Conservation (phyloP, 2,888 invertebrate genomes). For the Leptogaster cylindrica region DNA sequence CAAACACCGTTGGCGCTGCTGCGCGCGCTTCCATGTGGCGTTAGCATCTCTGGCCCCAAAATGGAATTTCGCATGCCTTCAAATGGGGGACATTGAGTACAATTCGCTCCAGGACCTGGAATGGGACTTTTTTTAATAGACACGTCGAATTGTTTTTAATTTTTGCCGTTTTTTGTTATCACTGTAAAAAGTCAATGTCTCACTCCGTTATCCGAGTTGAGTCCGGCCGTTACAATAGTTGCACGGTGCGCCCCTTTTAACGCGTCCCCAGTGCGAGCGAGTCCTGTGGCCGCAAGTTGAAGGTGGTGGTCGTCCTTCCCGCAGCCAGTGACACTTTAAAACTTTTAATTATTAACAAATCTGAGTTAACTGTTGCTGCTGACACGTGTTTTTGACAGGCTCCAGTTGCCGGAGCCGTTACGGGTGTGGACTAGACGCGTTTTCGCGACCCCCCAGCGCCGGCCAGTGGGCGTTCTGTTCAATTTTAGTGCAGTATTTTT, state of each 20-base stretch:
- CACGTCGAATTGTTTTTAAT: conserved; percentile 26
- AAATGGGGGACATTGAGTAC: conserved; percentile 37
- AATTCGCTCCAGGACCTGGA: conserved; percentile 43
- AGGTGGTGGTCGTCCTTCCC: too few species aligned
- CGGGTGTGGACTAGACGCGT: too few species aligned
- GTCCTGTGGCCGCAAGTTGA: too few species aligned
- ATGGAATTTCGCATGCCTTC: conserved; percentile 39
- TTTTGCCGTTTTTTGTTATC: conserved; percentile 24
- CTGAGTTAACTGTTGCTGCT: conserved; percentile 10
- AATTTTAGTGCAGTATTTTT: too few species aligned
- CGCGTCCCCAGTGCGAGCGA: conserved; percentile 2
- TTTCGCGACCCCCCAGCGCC: too few species aligned
- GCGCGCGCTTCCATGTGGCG: conserved; percentile 40
- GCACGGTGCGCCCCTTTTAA: background rate
- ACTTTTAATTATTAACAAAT: background rate
- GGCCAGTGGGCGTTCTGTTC: too few species aligned
- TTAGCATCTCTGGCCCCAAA: conserved; percentile 11
- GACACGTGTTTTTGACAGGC: background rate
- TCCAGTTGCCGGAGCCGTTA: background rate
- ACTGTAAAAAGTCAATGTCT: background rate
- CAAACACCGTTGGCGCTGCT: background rate
- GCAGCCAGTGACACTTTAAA: conserved; percentile 3
- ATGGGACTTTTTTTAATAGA: conserved; percentile 40
- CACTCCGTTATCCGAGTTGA: conserved; percentile 13
- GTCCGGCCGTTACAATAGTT: background rate